These are phyloP conservation scores for Drosophila equinoxialis DNA, from an alignment of 1,140 invertebrate species.

Conservation along the genomic window DNA sequence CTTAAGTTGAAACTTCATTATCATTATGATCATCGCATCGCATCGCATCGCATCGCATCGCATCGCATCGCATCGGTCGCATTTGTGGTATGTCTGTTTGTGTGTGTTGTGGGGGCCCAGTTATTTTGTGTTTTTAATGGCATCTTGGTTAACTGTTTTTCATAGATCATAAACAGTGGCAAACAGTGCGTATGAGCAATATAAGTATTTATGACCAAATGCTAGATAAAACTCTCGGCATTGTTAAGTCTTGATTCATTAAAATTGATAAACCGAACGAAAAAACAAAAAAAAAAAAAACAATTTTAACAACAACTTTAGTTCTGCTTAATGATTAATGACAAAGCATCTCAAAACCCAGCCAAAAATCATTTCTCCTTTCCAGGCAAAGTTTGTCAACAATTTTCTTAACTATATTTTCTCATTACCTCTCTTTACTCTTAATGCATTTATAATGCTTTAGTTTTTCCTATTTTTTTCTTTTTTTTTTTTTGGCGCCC, in stretches of 20 bases:
- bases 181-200: constrained; percentile 77
- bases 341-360: neutral
- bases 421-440: constrained; percentile 52
- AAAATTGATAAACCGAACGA: neutral
- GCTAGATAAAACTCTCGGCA: constrained; percentile 3
- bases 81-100: neutral
- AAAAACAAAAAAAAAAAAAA: constrained; percentile 1
- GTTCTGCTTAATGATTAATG: constrained; percentile 13
- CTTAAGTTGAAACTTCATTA: constrained; percentile 22
- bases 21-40: neutral
- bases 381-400: constrained; percentile 32
- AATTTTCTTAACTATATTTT: constrained; percentile 71
- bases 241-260: constrained; percentile 1
- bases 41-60: too few species aligned
- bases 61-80: neutral
- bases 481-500: constrained; percentile 39
- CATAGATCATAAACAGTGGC: constrained; percentile 20
- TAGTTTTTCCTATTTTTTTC: constrained; percentile 41
- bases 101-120: neutral
- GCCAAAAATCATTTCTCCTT: neutral
- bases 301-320: neutral
- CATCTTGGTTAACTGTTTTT: constrained; percentile 11
- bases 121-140: constrained; percentile 6
- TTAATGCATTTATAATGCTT: constrained; percentile 78
- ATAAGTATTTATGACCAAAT: constrained; percentile 16